phyloP scores from a whole-genome alignment of 2,797 vertebrate species.

The Carcharodon carcharias region DNA sequence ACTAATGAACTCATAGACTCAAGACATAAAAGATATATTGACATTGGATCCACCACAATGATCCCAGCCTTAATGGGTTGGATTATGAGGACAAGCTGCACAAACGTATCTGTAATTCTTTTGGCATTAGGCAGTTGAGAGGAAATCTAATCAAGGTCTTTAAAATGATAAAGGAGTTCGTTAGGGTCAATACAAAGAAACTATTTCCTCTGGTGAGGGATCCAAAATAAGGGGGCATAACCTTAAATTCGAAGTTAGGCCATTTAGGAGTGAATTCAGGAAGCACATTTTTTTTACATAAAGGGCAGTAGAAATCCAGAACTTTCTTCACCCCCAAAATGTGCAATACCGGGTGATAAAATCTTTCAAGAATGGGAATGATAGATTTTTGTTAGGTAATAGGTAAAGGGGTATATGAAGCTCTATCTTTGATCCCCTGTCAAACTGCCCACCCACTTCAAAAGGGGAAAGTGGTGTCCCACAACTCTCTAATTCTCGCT shows the following conservation, averaged over 20 bases:
- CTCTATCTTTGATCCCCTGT: too few species aligned
- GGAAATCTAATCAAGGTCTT: not conserved
- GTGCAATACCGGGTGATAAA: too few species aligned
- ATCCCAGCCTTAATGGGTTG: not conserved
- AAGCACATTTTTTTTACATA: not conserved
- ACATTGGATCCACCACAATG: not conserved
- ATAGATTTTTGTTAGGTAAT: too few species aligned
- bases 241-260: not conserved
- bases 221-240: not conserved
- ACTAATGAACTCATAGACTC: too few species aligned
- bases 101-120: not conserved
- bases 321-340: too few species aligned
- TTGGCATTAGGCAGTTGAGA: not conserved
- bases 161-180: not conserved
- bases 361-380: too few species aligned
- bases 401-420: too few species aligned
- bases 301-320: too few species aligned
- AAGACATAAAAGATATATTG: too few species aligned
- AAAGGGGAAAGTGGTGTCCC: too few species aligned
- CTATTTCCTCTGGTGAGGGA: not conserved
- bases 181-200: not conserved
- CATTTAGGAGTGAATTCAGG: not conserved
- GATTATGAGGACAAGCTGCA: not conserved
- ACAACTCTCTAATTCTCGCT: too few species aligned
- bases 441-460: too few species aligned